Conservation (phyloP, 2,113 vertebrate species). For the Malurus melanocephalus region DNA sequence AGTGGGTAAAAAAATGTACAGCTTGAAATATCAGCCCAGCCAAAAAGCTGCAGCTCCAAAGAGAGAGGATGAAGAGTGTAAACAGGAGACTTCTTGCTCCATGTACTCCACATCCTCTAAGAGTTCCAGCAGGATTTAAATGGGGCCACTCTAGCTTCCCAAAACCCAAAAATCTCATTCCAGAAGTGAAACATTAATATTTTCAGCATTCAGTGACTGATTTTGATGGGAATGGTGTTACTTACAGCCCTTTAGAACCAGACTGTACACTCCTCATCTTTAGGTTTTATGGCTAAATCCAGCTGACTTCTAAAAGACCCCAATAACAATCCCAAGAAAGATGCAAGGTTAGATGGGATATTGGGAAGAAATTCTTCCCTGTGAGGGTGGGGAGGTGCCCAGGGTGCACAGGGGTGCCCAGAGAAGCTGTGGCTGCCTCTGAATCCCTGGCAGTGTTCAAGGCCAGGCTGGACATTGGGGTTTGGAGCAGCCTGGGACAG, state of each 20-base stretch:
- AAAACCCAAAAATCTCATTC: not conserved
- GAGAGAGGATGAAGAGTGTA: not conserved
- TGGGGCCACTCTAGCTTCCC: not conserved
- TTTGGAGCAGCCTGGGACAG: accelerated
- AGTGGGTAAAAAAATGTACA: not conserved
- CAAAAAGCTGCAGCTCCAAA: not conserved
- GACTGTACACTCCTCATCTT: not conserved
- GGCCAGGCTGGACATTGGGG: accelerated
- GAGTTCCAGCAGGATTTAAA: not conserved
- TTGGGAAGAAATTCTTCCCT: not conserved
- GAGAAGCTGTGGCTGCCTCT: not conserved
- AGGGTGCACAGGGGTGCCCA: no score
- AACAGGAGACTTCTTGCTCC: not conserved
- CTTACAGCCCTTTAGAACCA: not conserved
- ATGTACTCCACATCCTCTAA: not conserved
- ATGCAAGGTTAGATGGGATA: not conserved
- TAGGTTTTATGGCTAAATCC: not conserved
- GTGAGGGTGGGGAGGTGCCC: accelerated
- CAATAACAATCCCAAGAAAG: not conserved
- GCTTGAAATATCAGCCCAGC: not conserved
- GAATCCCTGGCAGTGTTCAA: not conserved
- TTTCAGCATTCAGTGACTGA: not conserved
- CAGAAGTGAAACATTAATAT: not conserved
- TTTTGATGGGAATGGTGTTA: not conserved
- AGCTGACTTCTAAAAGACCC: not conserved